Evolutionary conservation across 1,140 invertebrate species (phyloP).

Genomic region (Homarus americanus): DNA sequence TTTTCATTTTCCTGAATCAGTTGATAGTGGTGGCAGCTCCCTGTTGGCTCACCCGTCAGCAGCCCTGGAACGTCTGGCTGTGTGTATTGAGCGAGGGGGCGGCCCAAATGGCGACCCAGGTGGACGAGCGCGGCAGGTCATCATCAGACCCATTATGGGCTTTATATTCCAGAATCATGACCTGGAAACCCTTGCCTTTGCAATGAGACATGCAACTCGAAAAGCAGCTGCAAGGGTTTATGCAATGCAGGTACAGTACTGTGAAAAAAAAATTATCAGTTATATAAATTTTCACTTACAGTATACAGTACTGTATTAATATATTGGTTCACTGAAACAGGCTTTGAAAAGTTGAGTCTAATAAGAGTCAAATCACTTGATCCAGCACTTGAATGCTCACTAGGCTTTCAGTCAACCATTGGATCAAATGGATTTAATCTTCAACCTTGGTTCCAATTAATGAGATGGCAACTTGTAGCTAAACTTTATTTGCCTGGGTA

Average conservation of each 20-base stretch:
- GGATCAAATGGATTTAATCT: too few species aligned
- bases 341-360: too few species aligned
- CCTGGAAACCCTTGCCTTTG: conserved; percentile 86
- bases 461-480: too few species aligned
- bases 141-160: conserved; percentile 83
- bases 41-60: conserved; percentile 90
- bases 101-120: conserved; percentile 77
- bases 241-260: conserved; percentile 84
- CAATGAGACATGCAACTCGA: conserved; percentile 90
- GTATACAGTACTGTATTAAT: too few species aligned
- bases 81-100: conserved; percentile 82
- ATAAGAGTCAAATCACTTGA: too few species aligned
- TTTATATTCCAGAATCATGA: conserved; percentile 93
- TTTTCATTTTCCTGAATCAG: conserved; percentile 23
- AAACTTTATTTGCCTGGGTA: too few species aligned
- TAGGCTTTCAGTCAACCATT: too few species aligned
- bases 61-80: conserved; percentile 86
- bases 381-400: too few species aligned
- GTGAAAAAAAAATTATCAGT: too few species aligned
- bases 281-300: too few species aligned
- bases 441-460: too few species aligned
- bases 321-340: too few species aligned
- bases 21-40: conserved; percentile 84
- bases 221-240: conserved; percentile 92
- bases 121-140: conserved; percentile 75